Conservation (phyloP, 2,113 vertebrate genomes). For the Eptesicus fuscus region DNA sequence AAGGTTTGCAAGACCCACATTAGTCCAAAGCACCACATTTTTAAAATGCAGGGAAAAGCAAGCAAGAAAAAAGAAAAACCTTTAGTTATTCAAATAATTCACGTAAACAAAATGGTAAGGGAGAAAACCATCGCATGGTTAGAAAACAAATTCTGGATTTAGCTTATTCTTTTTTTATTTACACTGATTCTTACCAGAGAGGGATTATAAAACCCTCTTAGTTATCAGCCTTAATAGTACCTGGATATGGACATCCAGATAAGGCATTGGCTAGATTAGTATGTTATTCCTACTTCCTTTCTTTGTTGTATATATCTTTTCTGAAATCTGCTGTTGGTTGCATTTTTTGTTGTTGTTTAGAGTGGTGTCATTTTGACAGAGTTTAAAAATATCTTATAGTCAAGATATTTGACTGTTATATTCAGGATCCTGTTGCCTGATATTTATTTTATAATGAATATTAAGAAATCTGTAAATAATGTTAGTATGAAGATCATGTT, state of each 20-base stretch:
- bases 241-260: background rate
- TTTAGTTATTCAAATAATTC: background rate
- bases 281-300: background rate
- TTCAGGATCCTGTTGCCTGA: background rate
- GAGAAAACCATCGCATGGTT: background rate
- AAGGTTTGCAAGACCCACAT: background rate
- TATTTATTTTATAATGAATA: constrained; percentile 42
- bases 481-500: constrained; percentile 11
- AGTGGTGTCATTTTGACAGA: constrained; percentile 13
- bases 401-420: background rate
- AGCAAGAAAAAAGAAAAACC: background rate
- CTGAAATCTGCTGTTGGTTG: constrained; percentile 13
- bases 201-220: background rate
- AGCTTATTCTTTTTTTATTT: background rate
- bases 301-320: constrained; percentile 34
- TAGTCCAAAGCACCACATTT: background rate
- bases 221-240: background rate
- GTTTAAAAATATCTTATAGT: background rate
- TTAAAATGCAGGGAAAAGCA: constrained; percentile 8
- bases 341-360: background rate
- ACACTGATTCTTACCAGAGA: background rate
- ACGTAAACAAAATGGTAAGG: background rate
- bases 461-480: constrained; percentile 34
- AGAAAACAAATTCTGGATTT: background rate
- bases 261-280: background rate